Percentiles rank a stretch among this genome's conserved stretches.
Conservation (phyloP, 2,888 invertebrate genomes). For the Tortrix viridana region DNA sequence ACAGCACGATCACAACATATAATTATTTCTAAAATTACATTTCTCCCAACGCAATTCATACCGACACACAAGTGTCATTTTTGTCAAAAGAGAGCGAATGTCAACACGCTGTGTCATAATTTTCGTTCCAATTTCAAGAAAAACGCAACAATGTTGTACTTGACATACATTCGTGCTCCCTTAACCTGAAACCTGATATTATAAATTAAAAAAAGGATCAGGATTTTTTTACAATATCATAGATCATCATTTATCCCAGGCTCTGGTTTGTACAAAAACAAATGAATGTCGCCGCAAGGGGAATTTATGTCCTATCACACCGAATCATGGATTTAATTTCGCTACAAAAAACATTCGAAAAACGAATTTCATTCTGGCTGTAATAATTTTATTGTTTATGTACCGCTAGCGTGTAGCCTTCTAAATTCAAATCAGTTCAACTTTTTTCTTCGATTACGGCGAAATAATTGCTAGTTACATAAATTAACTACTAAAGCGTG, state of each 20-base stretch:
- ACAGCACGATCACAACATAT: conserved; percentile 17
- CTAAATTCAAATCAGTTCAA: conserved; percentile 5
- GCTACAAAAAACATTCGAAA: conserved; percentile 10
- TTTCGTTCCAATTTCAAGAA: conserved; percentile 30
- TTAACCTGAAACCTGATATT: conserved; percentile 25
- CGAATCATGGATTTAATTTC: conserved; percentile 17
- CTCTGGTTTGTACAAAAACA: conserved; percentile 17
- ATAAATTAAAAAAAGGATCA: conserved; percentile 4
- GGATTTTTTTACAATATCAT: conserved; percentile 11
- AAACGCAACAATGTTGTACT: conserved; percentile 31
- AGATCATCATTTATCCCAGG: conserved; percentile 16
- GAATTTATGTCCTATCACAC: conserved; percentile 30
- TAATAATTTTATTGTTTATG: conserved; percentile 15
- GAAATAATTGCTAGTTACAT: conserved; percentile 31
- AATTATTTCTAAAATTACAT: conserved; percentile 18
- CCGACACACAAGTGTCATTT: conserved; percentile 35
- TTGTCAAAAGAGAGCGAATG: conserved; percentile 30
- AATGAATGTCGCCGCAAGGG: conserved; percentile 27
- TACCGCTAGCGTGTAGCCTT: conserved; percentile 14
- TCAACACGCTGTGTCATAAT: conserved; percentile 36
- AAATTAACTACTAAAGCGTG: conserved; percentile 26
- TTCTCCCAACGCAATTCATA: conserved; percentile 20
- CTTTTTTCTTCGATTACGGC: conserved; percentile 16
- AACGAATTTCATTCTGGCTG: conserved; percentile 22
- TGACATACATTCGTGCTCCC: conserved; percentile 33